Evolutionary conservation across 2,113 vertebrate genomes (phyloP).

Genomic region (Propithecus coquereli): DNA sequence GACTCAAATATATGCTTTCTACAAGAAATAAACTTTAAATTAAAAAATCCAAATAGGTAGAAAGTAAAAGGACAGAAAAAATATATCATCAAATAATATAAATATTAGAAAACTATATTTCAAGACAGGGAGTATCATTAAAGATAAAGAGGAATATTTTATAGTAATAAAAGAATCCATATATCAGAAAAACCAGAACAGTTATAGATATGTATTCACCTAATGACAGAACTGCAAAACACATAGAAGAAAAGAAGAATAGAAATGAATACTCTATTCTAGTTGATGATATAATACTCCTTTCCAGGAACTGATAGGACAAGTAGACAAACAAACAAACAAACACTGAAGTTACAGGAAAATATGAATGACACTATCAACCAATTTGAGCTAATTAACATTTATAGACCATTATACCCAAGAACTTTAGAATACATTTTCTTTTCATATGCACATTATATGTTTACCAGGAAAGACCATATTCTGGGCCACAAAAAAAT

Average conservation of each 20-base stretch:
- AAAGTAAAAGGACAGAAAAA: neutral
- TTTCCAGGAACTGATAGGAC: neutral
- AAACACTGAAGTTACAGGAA: neutral
- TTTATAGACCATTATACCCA: neutral
- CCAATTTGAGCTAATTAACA: neutral
- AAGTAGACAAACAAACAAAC: neutral
- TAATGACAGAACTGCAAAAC: neutral
- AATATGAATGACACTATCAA: neutral
- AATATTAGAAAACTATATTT: neutral
- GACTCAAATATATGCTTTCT: neutral
- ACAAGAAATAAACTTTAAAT: neutral
- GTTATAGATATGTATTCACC: neutral
- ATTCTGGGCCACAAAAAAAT: neutral
- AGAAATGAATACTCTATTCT: neutral
- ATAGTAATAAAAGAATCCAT: neutral
- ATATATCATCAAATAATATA: neutral
- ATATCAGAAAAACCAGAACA: neutral
- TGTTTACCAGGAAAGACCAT: neutral
- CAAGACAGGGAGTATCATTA: neutral
- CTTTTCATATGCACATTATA: neutral
- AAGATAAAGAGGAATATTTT: neutral
- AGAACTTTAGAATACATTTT: neutral
- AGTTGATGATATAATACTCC: neutral
- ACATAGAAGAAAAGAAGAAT: neutral
- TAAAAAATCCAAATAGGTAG: neutral